These are phyloP conservation scores for Cygnus olor DNA, from an alignment of 2,797 vertebrate genomes.

Conservation along the genomic window DNA sequence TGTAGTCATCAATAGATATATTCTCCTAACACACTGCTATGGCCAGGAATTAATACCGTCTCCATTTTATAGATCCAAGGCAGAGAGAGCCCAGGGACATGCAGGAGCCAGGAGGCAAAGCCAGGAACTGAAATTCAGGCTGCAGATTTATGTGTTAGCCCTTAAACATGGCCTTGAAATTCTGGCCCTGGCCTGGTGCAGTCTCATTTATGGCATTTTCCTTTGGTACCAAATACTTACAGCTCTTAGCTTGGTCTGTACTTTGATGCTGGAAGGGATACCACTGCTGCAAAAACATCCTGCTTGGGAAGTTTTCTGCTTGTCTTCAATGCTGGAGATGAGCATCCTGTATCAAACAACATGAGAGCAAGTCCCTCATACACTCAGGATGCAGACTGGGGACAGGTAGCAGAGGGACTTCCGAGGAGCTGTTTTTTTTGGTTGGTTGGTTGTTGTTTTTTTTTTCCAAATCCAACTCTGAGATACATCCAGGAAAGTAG, in stretches of 20 bases:
- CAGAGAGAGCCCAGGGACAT: neutral
- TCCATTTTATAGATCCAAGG: neutral
- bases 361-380: neutral
- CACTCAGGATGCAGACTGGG: neutral
- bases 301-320: fast-evolving
- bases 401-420: neutral
- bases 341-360: neutral
- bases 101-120: neutral
- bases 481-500: neutral
- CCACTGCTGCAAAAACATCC: neutral
- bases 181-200: neutral
- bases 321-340: neutral
- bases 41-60: neutral
- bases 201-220: fast-evolving
- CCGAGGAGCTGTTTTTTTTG: neutral
- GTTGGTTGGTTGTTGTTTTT: neutral
- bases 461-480: neutral
- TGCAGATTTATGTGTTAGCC: neutral
- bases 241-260: neutral
- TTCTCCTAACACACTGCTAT: neutral
- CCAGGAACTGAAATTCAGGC: neutral
- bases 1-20: neutral
- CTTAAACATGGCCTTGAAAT: neutral
- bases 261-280: neutral
- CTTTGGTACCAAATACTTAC: neutral